Evolutionary conservation across 2,113 vertebrate genomes (phyloP).

Genomic region (Symphodus melops): DNA sequence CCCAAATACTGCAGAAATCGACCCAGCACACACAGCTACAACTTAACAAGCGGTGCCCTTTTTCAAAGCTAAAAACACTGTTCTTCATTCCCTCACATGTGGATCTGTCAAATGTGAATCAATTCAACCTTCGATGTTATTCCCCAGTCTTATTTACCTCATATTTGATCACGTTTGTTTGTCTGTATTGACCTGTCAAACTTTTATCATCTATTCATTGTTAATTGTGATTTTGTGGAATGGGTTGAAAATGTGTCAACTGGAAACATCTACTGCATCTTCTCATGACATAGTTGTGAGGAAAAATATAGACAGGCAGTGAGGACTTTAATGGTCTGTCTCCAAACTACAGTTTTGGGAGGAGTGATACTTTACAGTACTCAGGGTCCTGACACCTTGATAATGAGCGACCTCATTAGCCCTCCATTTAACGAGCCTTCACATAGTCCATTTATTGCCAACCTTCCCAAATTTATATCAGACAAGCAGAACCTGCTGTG

Average conservation of each 20-base stretch:
- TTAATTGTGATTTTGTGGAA: too few species aligned
- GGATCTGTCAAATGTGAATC: too few species aligned
- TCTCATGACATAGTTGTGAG: neutral
- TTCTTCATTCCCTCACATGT: too few species aligned
- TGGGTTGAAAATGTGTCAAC: neutral
- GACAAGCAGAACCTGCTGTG: slow-evolving; percentile 47
- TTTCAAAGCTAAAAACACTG: neutral
- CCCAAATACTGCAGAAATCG: neutral
- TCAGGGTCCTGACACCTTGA: slow-evolving; percentile 46
- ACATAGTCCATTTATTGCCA: slow-evolving; percentile 50
- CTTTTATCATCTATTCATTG: too few species aligned
- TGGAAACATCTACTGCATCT: slow-evolving; percentile 5
- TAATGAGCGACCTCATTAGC: slow-evolving; percentile 61
- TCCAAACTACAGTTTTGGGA: slow-evolving; percentile 29
- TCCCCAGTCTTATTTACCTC: neutral
- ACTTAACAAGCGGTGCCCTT: neutral
- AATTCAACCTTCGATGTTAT: too few species aligned
- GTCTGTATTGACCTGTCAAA: too few species aligned
- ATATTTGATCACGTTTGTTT: too few species aligned
- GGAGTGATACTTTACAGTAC: slow-evolving; percentile 35
- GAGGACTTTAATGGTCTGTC: slow-evolving; percentile 29
- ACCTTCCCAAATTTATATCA: slow-evolving; percentile 44
- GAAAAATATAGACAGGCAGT: neutral
- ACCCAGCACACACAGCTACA: neutral
- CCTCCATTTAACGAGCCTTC: slow-evolving; percentile 38